Conservation (phyloP, 2,888 invertebrate genomes). For the Polylopha cassiicola region DNA sequence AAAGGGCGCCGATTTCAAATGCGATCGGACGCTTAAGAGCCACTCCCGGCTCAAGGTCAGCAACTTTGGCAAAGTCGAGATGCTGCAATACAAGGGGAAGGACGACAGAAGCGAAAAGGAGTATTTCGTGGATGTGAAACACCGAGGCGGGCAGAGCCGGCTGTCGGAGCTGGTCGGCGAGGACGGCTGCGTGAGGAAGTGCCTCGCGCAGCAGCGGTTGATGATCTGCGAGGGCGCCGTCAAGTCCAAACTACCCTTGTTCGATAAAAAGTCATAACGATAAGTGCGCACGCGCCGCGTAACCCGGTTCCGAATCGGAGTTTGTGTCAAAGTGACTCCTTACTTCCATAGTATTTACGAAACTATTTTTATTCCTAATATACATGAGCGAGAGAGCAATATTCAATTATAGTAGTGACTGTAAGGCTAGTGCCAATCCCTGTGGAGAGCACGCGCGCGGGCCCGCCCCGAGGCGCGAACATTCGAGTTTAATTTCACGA, state of each 20-base stretch:
- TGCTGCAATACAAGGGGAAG: slow-evolving; percentile 27
- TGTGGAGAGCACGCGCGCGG: slow-evolving; percentile 8
- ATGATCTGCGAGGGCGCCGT: slow-evolving; percentile 92
- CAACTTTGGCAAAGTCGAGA: slow-evolving; percentile 32
- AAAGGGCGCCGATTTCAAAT: slow-evolving; percentile 79
- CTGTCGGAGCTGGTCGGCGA: slow-evolving; percentile 31
- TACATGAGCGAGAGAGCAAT: slow-evolving; percentile 26
- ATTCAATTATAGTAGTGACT: slow-evolving; percentile 28
- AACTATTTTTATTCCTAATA: slow-evolving; percentile 28
- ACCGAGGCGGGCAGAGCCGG: slow-evolving; percentile 31
- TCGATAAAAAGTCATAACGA: slow-evolving; percentile 80
- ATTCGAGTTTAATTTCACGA: slow-evolving; percentile 26
- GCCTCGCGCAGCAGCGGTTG: slow-evolving; percentile 80
- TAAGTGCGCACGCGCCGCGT: slow-evolving; percentile 21
- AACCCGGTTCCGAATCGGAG: slow-evolving; percentile 10
- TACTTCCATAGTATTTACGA: slow-evolving; percentile 28
- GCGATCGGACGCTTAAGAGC: slow-evolving; percentile 56
- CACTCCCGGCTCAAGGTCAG: slow-evolving; percentile 39
- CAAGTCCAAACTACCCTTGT: slow-evolving; percentile 88
- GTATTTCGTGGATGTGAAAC: slow-evolving; percentile 43
- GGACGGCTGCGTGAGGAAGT: slow-evolving; percentile 46
- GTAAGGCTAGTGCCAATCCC: slow-evolving; percentile 36
- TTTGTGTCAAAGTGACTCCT: slow-evolving; percentile 21
- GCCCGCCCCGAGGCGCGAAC: slow-evolving; percentile 3
- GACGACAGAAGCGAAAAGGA: slow-evolving; percentile 32